phyloP scores from a whole-genome alignment of 2,113 vertebrate genomes.

The Megaceryle maxima region DNA sequence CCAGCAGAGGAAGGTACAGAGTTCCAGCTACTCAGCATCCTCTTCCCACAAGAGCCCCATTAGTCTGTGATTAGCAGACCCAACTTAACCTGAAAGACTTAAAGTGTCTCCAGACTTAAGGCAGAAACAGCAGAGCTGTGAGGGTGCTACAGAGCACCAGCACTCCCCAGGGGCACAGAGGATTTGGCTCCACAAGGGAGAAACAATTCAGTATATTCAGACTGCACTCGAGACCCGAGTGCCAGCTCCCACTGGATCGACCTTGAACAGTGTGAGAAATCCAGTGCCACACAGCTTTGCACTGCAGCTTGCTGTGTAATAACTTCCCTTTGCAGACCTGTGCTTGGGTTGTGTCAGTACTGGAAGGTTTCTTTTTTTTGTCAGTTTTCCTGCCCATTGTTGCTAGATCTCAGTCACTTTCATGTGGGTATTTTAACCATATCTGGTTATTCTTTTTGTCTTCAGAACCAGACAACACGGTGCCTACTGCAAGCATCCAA shows the following conservation, averaged over 20 bases:
- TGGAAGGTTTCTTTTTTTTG: not conserved
- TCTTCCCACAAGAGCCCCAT: not conserved
- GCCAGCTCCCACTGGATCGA: accelerated
- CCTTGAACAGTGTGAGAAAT: accelerated
- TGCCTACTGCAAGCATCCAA: slow-evolving; percentile 5
- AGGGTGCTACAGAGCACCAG: not conserved
- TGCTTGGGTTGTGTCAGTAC: not conserved
- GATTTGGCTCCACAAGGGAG: not conserved
- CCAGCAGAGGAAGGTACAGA: not conserved
- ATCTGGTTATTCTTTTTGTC: slow-evolving; percentile 31
- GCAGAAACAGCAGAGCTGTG: not conserved
- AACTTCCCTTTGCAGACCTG: not conserved
- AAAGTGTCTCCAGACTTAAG: not conserved
- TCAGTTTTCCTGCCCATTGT: not conserved
- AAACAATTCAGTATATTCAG: not conserved
- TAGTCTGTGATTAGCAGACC: not conserved
- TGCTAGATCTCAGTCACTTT: not conserved
- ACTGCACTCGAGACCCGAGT: not conserved
- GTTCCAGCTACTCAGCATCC: slow-evolving; percentile 27
- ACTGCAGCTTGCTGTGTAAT: not conserved
- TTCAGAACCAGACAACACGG: not conserved
- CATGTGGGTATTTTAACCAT: not conserved
- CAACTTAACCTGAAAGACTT: not conserved
- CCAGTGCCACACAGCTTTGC: not conserved
- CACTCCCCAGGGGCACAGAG: not conserved